Percentiles rank a stretch among this genome's conserved stretches.
Evolutionary conservation across 2,797 vertebrate species (phyloP).

Genomic region (Amphiprion clarkii): DNA sequence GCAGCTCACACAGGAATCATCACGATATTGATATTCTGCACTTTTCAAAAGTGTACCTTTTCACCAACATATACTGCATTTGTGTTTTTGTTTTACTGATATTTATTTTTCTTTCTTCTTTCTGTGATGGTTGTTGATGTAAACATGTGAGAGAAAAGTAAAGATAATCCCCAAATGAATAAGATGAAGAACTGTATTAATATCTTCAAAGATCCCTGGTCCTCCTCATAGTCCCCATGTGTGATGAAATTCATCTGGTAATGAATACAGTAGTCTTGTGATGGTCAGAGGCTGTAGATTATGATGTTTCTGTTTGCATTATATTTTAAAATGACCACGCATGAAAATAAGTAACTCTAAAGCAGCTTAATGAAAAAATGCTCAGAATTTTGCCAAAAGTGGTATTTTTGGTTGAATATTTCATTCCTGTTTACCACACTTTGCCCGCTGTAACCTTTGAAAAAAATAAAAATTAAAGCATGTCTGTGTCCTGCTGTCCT

Average conservation of each 20-base stretch:
- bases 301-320: not conserved
- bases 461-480: not conserved
- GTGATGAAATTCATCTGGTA: slow-evolving; percentile 25
- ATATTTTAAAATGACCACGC: not conserved
- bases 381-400: not conserved
- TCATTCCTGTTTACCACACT: not conserved
- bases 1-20: too few species aligned
- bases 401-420: not conserved
- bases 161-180: not conserved
- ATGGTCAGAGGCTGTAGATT: slow-evolving; percentile 1
- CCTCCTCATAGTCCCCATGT: not conserved
- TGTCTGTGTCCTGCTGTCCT: not conserved
- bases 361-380: not conserved
- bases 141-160: not conserved
- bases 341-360: not conserved
- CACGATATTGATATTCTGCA: too few species aligned
- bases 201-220: slow-evolving; percentile 16
- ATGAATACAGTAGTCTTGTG: not conserved
- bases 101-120: not conserved
- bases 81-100: too few species aligned
- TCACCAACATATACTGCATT: too few species aligned
- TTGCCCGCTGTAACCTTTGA: not conserved
- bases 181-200: not conserved
- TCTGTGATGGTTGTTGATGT: not conserved
- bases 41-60: too few species aligned